Conservation (phyloP, 1,140 invertebrate genomes). For the Drosophila dunni region DNA sequence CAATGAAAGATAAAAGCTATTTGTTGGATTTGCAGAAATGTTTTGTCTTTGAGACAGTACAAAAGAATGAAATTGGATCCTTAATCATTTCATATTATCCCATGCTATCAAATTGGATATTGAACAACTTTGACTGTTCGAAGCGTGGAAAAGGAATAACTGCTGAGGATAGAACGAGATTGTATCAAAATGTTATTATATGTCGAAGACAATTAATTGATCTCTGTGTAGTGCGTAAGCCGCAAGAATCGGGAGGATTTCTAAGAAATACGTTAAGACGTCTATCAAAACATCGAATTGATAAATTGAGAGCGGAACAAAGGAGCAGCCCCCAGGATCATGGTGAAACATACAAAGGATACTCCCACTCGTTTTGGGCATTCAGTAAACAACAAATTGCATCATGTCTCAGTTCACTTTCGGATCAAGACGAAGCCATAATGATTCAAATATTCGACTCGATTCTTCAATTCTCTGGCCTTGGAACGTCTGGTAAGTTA, state of each 20-base stretch:
- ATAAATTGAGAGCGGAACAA: conserved; percentile 93
- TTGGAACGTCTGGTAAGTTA: conserved; percentile 88
- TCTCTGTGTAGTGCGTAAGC: conserved; percentile 91
- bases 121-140: conserved; percentile 90
- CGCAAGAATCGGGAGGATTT: conserved; percentile 92
- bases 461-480: conserved; percentile 92
- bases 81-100: conserved; percentile 96
- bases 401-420: conserved; percentile 92
- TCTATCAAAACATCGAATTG: conserved; percentile 94
- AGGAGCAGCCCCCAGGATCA: conserved; percentile 87
- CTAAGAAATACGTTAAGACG: conserved; percentile 94
- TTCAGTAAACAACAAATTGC: conserved; percentile 92
- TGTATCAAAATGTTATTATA: conserved; percentile 93
- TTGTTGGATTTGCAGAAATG: conserved; percentile 90
- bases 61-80: conserved; percentile 96
- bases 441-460: conserved; percentile 92
- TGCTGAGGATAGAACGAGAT: conserved; percentile 92
- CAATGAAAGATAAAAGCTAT: conserved; percentile 30
- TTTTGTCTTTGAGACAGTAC: conserved; percentile 96
- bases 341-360: conserved; percentile 94
- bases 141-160: conserved; percentile 88
- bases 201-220: conserved; percentile 93
- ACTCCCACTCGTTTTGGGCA: conserved; percentile 94
- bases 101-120: conserved; percentile 92
- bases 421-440: conserved; percentile 94